Evolutionary conservation across 2,888 invertebrate species (phyloP), one percentile per base, ranked within the genome.

Genomic region (Chaitophorus viminalis): DNA sequence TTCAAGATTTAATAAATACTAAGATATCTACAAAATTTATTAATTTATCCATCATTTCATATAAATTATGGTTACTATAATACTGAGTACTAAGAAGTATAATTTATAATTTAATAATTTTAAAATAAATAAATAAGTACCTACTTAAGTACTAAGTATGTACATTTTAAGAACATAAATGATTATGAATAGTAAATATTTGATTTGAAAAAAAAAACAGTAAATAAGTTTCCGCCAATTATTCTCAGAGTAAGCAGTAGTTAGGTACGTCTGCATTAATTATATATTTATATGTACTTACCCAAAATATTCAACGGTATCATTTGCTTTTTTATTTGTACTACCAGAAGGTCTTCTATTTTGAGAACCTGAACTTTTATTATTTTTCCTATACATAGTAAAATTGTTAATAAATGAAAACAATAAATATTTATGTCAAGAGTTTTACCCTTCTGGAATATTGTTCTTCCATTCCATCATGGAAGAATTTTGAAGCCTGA

Each of bases 401-500:
- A 68, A 60, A 81, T 25, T 70, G 18, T 54, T 39, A 60, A 65
- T 36, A 68, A 36, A 39, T 54, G 0, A 81, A 81, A 25, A 65
- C 60, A 25, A 68, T 60, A 68, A 52, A 21, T 17, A 46, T 36
- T n/a, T 46, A 31, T 60, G 60, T 60, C 5, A 46, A 60, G 31
- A 70, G n/a, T 36, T 75, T 65, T 87, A 87, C 87, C 87, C 87
- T 29, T 87, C 87, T 9, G 87, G 39, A 65, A 81, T 60, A 81
- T 81, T 87, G 79, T 75, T 87, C 87, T 87, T 87, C 87, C 87
- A 87, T 87, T 87, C 87, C 87, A 87, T 87, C 21, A 81, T 81
- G 87, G 87, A 81, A 87, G 65, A 81, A 75, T 81, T 65, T 60
- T 65, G 75, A 87, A 75, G 75, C 65, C 18, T 81, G 1, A 65